Conservation (phyloP, 2,113 vertebrate genomes). For the Rhineura floridana region DNA sequence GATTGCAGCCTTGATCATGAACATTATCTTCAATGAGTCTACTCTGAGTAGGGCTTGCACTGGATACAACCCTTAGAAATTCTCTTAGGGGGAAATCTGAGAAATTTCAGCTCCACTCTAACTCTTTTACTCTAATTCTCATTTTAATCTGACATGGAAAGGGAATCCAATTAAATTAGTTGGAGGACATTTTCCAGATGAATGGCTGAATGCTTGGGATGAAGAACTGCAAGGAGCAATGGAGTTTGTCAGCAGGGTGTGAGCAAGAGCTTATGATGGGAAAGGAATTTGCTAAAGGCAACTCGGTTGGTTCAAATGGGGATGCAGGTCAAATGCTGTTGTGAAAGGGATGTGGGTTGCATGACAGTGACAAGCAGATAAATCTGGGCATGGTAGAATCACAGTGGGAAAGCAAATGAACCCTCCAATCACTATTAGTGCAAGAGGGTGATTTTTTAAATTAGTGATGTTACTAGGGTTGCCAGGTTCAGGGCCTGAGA, state of each 20-base stretch:
- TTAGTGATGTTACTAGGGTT: neutral
- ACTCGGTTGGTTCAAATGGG: neutral
- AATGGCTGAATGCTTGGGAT: neutral
- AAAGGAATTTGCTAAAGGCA: neutral
- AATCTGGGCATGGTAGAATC: too few species aligned
- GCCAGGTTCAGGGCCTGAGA: too few species aligned
- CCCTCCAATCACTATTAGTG: neutral
- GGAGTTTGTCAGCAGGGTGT: neutral
- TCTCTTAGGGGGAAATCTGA: neutral
- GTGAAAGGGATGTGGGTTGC: neutral
- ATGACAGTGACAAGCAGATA: neutral
- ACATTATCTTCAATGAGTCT: too few species aligned
- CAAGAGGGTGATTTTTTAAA: neutral
- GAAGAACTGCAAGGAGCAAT: neutral
- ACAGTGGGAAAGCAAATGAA: neutral
- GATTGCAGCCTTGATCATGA: too few species aligned
- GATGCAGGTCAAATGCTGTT: neutral
- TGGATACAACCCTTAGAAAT: too few species aligned
- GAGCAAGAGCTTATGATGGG: too few species aligned
- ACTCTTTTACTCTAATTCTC: neutral
- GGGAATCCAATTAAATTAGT: neutral
- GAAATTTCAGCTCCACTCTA: neutral
- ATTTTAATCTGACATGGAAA: neutral
- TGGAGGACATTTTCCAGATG: neutral
- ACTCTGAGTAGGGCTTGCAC: too few species aligned